Evolutionary conservation across 2,113 vertebrate genomes (phyloP), one percentile per base, ranked within the genome.

Genomic region (Python bivittatus): DNA sequence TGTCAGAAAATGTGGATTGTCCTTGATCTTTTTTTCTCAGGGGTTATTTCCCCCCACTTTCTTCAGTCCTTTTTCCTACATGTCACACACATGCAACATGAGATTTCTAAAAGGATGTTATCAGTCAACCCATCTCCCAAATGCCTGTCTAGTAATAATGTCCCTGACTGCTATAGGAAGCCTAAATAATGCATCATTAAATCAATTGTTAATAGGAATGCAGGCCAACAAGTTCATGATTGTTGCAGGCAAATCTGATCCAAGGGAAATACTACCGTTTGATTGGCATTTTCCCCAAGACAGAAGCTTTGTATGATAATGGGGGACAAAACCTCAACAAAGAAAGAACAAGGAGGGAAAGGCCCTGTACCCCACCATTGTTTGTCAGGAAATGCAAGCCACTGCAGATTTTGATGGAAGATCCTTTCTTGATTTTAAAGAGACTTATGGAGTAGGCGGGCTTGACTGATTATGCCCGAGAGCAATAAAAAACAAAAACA

Each of bases 61-160:
- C 56, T 89, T 84, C 57, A 2, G n/a, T 27, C n/a, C 29, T 84
- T 64, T 58, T 20, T 89, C 72, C 48, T 61, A 61, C 88, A 92
- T 86, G 60, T 84, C 91, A 61, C 33, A 91, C 91, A 91, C 88
- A 92, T 53, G 94, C 89, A 96, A 97, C 93, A 90, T 4, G 88
- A 96, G 94, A 91, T 48, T 89, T 68, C 48, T 95, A 15, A 52
- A 90, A 95, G 95, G 95, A 93, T 94, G 93, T 57, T 93, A 97
- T 97, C 95, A 92, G 94, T 96, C 95, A 96, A 93, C 91, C 95
- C 94, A 96, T 97, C 95, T 96, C 95, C 96, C 96, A 95, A 96
- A 95, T 38, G 93, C 94, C 96, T 96, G 95, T 93, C 96, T 92
- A 90, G 94, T 93, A 95, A 96, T 96, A 97, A 96, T 90, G 94